These are phyloP conservation scores for Salticus scenicus DNA, from an alignment of 2,888 invertebrate genomes.

Conservation along the genomic window DNA sequence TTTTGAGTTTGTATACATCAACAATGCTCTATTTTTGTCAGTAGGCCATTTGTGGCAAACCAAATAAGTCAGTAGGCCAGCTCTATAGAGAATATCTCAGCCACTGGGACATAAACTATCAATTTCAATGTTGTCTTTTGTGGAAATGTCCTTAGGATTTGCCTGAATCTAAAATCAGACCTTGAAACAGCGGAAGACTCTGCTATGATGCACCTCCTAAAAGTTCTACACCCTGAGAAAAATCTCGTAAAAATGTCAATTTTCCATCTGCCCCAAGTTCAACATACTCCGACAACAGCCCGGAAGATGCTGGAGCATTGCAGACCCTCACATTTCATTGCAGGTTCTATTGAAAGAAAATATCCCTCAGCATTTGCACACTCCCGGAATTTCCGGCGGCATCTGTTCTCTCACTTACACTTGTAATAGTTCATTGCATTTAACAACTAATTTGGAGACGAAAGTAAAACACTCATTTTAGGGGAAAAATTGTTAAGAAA, in stretches of 20 bases:
- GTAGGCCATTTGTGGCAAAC: not conserved
- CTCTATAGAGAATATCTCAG: not conserved
- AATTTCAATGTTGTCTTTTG: not conserved
- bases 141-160: not conserved
- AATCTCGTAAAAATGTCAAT: constrained; percentile 60
- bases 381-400: constrained; percentile 5
- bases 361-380: not conserved
- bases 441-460: too few relatives aligned
- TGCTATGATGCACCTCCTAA: constrained; percentile 21
- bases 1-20: not conserved
- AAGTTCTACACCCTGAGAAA: constrained; percentile 52
- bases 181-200: constrained; percentile 12
- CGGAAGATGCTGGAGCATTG: constrained; percentile 43
- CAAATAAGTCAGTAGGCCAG: not conserved
- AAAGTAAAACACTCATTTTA: too few relatives aligned
- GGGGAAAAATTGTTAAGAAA: too few relatives aligned
- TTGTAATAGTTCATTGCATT: not conserved
- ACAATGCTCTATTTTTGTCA: not conserved
- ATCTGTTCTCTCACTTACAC: not conserved
- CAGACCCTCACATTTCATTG: constrained; percentile 43
- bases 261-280: constrained; percentile 55
- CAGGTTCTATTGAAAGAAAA: constrained; percentile 28
- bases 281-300: constrained; percentile 51
- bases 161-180: not conserved
- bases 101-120: not conserved